A percentile compares a stretch with the other conserved stretches of the same genome.
Evolutionary conservation across 2,797 vertebrate genomes (phyloP).

Genomic region (Lepilemur septentrionalis): DNA sequence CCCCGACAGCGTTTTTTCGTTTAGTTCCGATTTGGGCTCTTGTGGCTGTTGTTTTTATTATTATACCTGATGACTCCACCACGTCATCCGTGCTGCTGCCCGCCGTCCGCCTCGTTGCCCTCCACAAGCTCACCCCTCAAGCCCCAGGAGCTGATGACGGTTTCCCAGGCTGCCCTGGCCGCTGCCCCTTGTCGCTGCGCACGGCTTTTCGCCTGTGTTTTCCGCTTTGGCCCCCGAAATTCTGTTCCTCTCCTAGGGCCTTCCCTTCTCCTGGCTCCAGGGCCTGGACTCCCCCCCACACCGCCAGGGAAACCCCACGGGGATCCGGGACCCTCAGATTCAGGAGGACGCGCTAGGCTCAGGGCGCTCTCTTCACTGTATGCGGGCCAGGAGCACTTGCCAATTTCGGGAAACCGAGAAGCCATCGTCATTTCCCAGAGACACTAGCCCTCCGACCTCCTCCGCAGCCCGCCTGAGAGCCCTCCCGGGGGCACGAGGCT

Average conservation of each 20-base stretch:
- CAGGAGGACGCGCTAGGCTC: not conserved
- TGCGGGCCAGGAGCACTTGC: slow-evolving; percentile 74
- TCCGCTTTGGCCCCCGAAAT: slow-evolving; percentile 54
- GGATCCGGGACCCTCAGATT: not conserved
- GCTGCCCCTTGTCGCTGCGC: not conserved
- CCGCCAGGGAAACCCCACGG: not conserved
- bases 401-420: slow-evolving; percentile 78
- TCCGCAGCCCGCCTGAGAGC: slow-evolving; percentile 86
- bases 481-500: slow-evolving; percentile 83
- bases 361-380: slow-evolving; percentile 61
- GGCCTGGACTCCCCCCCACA: not conserved
- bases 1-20: slow-evolving; percentile 48
- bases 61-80: slow-evolving; percentile 36
- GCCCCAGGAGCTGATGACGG: not conserved
- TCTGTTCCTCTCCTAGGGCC: not conserved
- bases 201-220: not conserved
- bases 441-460: slow-evolving; percentile 76
- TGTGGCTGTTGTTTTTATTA: slow-evolving; percentile 49
- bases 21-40: slow-evolving; percentile 62
- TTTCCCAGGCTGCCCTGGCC: not conserved
- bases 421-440: slow-evolving; percentile 88
- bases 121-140: not conserved
- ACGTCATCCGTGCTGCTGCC: not conserved
- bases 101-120: not conserved
- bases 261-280: not conserved